A percentile compares a stretch with the other conserved stretches of the same genome.
Conservation (phyloP, 2,888 invertebrate species). For the Smittia aterrima region DNA sequence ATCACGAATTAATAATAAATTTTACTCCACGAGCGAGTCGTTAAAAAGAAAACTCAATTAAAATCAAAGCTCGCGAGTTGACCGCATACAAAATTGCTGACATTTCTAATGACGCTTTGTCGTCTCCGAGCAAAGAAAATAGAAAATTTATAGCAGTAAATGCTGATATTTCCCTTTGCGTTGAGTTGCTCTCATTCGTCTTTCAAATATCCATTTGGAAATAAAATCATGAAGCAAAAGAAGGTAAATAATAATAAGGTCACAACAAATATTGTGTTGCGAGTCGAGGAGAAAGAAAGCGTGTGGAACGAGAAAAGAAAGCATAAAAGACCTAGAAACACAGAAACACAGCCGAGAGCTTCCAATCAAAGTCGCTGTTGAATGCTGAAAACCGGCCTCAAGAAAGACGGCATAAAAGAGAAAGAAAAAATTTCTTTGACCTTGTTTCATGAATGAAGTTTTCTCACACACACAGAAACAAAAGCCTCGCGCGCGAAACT, state of each 20-base stretch:
- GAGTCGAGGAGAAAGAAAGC: background rate
- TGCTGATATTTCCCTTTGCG: no score
- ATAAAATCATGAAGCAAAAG: background rate
- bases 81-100: constrained; percentile 9
- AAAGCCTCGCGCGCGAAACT: constrained; percentile 1
- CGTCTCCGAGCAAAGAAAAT: background rate
- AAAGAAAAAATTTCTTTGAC: constrained; percentile 40
- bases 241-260: constrained; percentile 19
- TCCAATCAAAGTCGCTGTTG: constrained; percentile 1
- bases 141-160: constrained; percentile 15
- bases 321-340: constrained; percentile 41
- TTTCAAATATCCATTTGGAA: background rate
- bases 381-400: constrained; percentile 28
- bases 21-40: constrained; percentile 31
- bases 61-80: background rate
- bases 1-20: constrained; percentile 40
- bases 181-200: background rate
- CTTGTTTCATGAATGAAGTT: constrained; percentile 41
- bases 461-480: constrained; percentile 28
- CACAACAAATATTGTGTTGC: constrained; percentile 9
- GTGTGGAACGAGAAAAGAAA: constrained; percentile 33
- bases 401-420: constrained; percentile 13
- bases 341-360: no score
- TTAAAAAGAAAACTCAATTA: constrained; percentile 31
- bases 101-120: constrained; percentile 18